Conservation (phyloP, 1,140 invertebrate species). For the Neocloeon triangulifer region DNA sequence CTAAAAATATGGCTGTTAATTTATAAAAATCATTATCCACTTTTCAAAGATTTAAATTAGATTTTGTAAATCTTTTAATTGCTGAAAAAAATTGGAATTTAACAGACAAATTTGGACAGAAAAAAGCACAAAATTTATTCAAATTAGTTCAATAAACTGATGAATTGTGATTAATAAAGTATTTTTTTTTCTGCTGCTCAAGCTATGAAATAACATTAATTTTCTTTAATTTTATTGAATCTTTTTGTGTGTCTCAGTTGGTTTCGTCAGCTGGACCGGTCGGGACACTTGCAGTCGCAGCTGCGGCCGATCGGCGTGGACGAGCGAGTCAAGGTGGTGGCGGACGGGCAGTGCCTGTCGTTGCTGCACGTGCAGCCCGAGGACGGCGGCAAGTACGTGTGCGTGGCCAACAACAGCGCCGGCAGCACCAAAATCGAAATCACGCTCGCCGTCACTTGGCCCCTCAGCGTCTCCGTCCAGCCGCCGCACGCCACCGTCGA, state of each 20-base stretch:
- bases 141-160: no score
- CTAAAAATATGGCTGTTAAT: no score
- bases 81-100: no score
- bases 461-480: constrained; percentile 12
- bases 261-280: constrained; percentile 11
- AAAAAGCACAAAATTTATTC: no score
- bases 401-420: constrained; percentile 19
- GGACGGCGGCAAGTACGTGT: constrained; percentile 20
- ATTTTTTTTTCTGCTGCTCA: no score
- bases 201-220: not conserved
- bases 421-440: constrained; percentile 12
- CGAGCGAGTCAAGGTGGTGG: constrained; percentile 11
- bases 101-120: no score
- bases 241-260: no score
- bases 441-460: constrained; percentile 11
- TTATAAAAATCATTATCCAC: no score
- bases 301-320: constrained; percentile 7
- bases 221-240: not conserved
- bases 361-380: constrained; percentile 14
- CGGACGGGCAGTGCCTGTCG: constrained; percentile 13
- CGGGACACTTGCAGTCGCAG: no score
- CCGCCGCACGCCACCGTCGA: constrained; percentile 19
- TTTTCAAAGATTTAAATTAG: no score
- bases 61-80: no score
- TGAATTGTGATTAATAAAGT: no score